Conservation (phyloP, 2,113 vertebrate genomes). For the Ptilorrhoa leucosticta region DNA sequence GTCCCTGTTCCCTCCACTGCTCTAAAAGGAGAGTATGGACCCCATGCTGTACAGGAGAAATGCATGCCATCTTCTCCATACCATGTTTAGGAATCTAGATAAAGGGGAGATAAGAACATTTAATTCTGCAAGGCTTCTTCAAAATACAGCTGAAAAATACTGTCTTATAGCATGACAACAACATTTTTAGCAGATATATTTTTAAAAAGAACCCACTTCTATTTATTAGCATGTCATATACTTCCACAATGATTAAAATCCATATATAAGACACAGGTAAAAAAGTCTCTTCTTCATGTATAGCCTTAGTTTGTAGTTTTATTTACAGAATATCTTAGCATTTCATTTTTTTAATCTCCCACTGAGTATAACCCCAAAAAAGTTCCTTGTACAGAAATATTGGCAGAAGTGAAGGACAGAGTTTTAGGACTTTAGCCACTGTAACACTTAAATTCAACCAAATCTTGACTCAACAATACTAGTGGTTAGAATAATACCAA, state of each 20-base stretch:
- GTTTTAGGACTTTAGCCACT: neutral
- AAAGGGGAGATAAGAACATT: neutral
- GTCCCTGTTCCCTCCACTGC: neutral
- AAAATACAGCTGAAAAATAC: neutral
- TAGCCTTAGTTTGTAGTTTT: neutral
- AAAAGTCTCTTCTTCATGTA: neutral
- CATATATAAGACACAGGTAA: neutral
- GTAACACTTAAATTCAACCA: neutral
- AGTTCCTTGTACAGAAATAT: neutral
- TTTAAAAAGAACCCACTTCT: neutral
- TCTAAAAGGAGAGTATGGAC: neutral
- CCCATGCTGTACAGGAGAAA: slow-evolving; percentile 18
- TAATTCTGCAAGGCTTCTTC: neutral
- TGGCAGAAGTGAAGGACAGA: neutral
- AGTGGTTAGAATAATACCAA: neutral
- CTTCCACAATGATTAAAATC: neutral
- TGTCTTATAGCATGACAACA: neutral
- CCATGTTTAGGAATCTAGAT: neutral
- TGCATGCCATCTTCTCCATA: slow-evolving; percentile 11
- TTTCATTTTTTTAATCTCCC: neutral
- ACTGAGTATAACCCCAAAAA: neutral
- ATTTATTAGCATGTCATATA: neutral
- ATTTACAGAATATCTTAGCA: neutral
- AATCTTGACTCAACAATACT: neutral
- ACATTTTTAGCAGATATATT: neutral